These are phyloP conservation scores for Rhinoraja longicauda DNA, from an alignment of 2,797 vertebrate genomes.

Conservation along the genomic window DNA sequence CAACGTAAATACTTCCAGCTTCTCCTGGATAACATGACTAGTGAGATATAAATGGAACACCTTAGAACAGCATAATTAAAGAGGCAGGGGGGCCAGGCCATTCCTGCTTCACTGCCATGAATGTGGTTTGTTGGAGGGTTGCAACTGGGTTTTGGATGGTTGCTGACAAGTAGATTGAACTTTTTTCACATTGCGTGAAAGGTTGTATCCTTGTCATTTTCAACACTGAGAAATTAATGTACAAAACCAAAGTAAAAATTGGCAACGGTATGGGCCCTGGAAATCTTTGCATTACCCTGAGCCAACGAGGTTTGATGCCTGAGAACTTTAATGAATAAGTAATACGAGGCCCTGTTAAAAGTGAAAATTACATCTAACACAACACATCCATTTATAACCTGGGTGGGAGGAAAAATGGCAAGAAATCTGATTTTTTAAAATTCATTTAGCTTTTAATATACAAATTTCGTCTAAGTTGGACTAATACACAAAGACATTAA, in stretches of 20 bases:
- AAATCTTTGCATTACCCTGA: neutral
- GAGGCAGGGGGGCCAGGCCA: neutral
- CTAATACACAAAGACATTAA: conserved; percentile 31
- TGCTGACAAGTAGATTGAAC: too few species aligned
- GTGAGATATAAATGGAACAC: neutral
- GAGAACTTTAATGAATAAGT: neutral
- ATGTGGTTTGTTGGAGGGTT: too few species aligned
- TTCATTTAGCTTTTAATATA: conserved; percentile 30
- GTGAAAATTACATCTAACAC: neutral
- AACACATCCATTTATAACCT: neutral
- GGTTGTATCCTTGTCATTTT: neutral
- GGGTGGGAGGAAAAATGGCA: neutral
- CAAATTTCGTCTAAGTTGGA: conserved; percentile 24
- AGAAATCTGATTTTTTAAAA: neutral
- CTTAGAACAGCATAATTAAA: neutral
- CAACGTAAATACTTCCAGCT: too few species aligned
- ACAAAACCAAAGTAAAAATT: neutral
- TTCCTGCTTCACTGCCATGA: neutral
- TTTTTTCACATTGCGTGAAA: too few species aligned
- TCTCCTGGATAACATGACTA: neutral
- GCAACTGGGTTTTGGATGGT: too few species aligned
- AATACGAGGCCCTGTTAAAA: neutral
- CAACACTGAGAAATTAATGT: neutral
- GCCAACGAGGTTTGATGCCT: neutral
- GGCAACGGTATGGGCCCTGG: too few species aligned